These are phyloP conservation scores for Artibeus lituratus DNA, from an alignment of 2,797 vertebrate genomes.

Conservation along the genomic window DNA sequence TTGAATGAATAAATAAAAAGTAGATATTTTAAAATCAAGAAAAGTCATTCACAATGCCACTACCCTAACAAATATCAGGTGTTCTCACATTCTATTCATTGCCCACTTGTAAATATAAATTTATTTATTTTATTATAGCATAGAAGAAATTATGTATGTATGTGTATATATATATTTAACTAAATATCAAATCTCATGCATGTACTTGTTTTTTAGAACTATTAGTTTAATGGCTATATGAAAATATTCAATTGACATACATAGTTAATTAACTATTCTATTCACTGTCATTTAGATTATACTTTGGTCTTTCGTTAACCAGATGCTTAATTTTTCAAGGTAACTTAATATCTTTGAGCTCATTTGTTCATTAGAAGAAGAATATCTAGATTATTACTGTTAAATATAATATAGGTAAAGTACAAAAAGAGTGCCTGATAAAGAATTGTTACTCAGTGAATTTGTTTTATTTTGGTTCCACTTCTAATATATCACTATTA, in stretches of 20 bases:
- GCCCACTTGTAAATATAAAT: background rate
- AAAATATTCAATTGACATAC: background rate
- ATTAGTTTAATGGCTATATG: background rate
- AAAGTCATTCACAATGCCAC: background rate
- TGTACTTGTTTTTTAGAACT: background rate
- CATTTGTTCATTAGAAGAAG: background rate
- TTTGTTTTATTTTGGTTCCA: background rate
- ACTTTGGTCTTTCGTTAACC: background rate
- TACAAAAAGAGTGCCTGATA: background rate
- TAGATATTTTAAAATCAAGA: background rate
- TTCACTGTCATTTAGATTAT: background rate
- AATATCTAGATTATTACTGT: background rate
- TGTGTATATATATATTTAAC: background rate
- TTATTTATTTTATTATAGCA: background rate
- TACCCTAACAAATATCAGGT: background rate
- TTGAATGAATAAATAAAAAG: background rate
- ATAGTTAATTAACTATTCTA: background rate
- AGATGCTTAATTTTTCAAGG: background rate
- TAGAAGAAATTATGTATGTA: background rate
- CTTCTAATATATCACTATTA: background rate
- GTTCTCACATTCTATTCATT: background rate
- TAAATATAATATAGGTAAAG: background rate
- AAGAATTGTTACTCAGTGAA: constrained; percentile 2
- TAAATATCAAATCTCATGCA: background rate
- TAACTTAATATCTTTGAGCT: background rate